Base-by-base conservation (phyloP, 2,888 invertebrate genomes). In the Ectemnius cavifrons region DNA sequence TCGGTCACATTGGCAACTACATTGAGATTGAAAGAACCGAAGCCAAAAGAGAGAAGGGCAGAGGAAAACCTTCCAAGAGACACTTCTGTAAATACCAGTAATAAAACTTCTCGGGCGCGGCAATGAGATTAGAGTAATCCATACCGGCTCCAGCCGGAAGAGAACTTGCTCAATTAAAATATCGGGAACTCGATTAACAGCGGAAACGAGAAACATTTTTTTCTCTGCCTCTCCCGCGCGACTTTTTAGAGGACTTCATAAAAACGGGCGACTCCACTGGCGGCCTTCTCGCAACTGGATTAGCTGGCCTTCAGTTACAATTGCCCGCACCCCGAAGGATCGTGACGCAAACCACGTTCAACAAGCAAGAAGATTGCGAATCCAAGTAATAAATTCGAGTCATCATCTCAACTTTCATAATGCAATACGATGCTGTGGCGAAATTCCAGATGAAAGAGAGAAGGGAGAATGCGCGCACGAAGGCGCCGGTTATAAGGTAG, bases 1-100 rank as follows among this genome's bases (percentile, higher is more conserved):
- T 11, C 37, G 37, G 37, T 37, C 11, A 37, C 37, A 1, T 8
- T 37, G 5, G 37, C 37, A 23, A 23, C 23, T 23, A 23, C 8
- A 57, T 8, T 28, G 28, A 23, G 27, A 46, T 58, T 1, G 69
- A 16, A 49, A 52, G 49, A 23, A 37, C 45, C 6, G 14, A 5
- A 47, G 37, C 56, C 47, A 56, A 20, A 18, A 37, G 56, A 45
- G 65, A 46, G 45, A 65, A 58, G 13, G 8, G 58, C 45, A 45
- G 16, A 45, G n/a, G 16, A 62, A 47, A 37, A 11, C 37, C 37
- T 37, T 37, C 11, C 11, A 11, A 37, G 37, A 37, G 37, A 52
- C 52, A n/a, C 37, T 37, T 37, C 37, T 8, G 37, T 37, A 37
- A 37, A 37, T 37, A 37, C 37, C 37, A 37, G 37, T 37, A 37